Evolutionary conservation across 2,113 vertebrate genomes (phyloP).

Genomic region (Balaenoptera acutorostrata): DNA sequence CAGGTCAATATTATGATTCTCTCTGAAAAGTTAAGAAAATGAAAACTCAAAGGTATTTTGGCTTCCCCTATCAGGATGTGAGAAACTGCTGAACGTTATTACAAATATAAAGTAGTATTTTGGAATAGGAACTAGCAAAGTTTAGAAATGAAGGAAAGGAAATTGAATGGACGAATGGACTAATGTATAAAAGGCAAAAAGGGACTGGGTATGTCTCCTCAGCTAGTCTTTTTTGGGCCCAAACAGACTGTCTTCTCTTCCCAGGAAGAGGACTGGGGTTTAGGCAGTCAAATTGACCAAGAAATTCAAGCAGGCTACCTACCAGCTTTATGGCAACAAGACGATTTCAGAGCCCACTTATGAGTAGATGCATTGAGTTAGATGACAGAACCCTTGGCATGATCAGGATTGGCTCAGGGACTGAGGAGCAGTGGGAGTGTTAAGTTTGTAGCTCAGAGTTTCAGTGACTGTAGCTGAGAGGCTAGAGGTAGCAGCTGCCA

Average conservation of each 20-base stretch:
- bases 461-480: not conserved
- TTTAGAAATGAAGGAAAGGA: slow-evolving; percentile 41
- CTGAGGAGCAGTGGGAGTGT: not conserved
- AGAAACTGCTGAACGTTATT: slow-evolving; percentile 43
- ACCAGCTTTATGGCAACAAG: not conserved
- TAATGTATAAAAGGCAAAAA: not conserved
- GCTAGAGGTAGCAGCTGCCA: not conserved
- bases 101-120: slow-evolving; percentile 47
- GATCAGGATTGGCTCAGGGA: not conserved
- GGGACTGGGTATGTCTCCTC: not conserved
- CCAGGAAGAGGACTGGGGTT: not conserved
- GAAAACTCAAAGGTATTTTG: slow-evolving; percentile 64
- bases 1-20: slow-evolving; percentile 72
- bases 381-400: not conserved
- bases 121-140: slow-evolving; percentile 46
- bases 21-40: slow-evolving; percentile 63
- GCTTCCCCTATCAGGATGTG: slow-evolving; percentile 34
- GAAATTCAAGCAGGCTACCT: not conserved
- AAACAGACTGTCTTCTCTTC: not conserved
- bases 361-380: not conserved
- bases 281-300: not conserved
- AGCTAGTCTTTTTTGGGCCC: not conserved
- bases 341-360: not conserved
- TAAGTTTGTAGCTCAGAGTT: not conserved
- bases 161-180: not conserved